Evolutionary conservation across 2,888 invertebrate genomes (phyloP).

Genomic region (Brachypalpus laphriformis): DNA sequence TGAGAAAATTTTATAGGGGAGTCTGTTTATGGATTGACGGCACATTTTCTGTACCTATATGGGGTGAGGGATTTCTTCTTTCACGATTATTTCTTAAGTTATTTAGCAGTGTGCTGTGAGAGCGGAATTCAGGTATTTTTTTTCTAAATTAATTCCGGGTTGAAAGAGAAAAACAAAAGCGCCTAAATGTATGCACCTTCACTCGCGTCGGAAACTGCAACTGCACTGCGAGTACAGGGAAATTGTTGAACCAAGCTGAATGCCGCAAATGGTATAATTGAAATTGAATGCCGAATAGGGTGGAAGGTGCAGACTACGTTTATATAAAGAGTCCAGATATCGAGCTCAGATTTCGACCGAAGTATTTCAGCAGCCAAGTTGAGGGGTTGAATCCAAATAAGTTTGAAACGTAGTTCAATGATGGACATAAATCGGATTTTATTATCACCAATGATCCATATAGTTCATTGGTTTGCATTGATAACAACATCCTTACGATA

Average conservation of each 20-base stretch:
- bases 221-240: neutral
- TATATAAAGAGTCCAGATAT: no score
- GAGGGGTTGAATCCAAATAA: no score
- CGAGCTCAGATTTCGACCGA: no score
- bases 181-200: slow-evolving; percentile 50
- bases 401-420: no score
- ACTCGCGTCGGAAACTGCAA: slow-evolving; percentile 9
- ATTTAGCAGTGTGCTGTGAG: no score
- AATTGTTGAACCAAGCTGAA: slow-evolving; percentile 12
- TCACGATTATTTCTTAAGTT: neutral
- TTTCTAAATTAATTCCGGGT: neutral
- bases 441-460: no score
- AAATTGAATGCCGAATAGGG: slow-evolving; percentile 10
- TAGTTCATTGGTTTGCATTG: no score
- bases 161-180: slow-evolving; percentile 5
- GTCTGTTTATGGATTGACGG: slow-evolving; percentile 10
- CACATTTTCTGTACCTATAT: slow-evolving; percentile 28
- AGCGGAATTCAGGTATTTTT: no score
- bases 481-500: no score
- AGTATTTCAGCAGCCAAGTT: no score
- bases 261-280: neutral
- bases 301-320: neutral
- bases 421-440: no score
- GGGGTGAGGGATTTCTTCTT: neutral
- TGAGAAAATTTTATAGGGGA: slow-evolving; percentile 9